These are phyloP conservation scores for Engraulis encrasicolus DNA, from an alignment of 2,113 vertebrate genomes.

Conservation along the genomic window DNA sequence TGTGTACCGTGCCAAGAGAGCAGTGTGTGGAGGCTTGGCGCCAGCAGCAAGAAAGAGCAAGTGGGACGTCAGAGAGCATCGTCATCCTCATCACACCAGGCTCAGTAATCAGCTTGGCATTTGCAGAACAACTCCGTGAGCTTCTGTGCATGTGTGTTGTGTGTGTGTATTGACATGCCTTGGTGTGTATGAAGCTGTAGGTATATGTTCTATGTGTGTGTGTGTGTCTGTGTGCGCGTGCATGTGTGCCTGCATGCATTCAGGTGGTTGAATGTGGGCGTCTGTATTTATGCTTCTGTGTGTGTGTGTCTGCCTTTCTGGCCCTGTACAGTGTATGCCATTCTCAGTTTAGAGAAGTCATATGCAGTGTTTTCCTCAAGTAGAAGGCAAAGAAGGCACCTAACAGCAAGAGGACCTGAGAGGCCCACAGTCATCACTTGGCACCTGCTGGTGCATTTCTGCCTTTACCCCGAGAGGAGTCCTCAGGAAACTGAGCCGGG, in stretches of 20 bases:
- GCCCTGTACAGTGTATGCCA: no score
- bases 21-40: background rate
- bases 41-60: background rate
- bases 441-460: no score
- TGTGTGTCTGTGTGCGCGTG: background rate
- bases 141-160: background rate
- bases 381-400: background rate
- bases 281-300: no score
- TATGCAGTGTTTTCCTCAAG: no score
- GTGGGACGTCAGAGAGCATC: background rate
- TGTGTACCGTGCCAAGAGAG: slow-evolving; percentile 1
- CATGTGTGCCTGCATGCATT: background rate
- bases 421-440: background rate
- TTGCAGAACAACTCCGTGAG: background rate
- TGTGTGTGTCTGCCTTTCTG: no score
- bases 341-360: no score
- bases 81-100: background rate
- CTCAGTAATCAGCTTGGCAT: background rate
- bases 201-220: no score
- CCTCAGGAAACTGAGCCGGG: background rate
- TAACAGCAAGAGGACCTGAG: no score
- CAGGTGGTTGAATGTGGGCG: no score
- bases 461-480: no score
- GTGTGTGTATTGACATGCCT: background rate
- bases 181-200: no score